These are phyloP conservation scores for Melierax canorus DNA, from an alignment of 2,113 vertebrate genomes.

Conservation along the genomic window DNA sequence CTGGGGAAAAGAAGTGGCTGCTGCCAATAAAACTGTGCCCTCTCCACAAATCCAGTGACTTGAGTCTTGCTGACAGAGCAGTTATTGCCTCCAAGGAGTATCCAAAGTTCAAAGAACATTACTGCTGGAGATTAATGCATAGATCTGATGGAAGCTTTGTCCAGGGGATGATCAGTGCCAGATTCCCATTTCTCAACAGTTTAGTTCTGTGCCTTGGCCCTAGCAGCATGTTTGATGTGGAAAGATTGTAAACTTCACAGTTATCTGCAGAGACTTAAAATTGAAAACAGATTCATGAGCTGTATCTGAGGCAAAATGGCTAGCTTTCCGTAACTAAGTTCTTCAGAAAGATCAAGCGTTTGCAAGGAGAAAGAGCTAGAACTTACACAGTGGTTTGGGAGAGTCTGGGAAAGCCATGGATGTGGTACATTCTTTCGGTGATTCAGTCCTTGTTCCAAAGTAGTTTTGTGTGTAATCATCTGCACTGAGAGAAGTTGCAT, in stretches of 20 bases:
- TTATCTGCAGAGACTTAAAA: constrained; percentile 26
- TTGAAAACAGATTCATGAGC: constrained; percentile 17
- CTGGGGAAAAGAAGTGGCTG: neutral
- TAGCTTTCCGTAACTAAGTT: neutral
- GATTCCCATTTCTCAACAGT: constrained; percentile 27
- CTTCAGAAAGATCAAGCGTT: neutral
- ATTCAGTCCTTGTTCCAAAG: neutral
- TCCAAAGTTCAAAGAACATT: constrained; percentile 27
- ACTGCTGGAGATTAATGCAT: constrained; percentile 31
- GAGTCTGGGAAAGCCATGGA: neutral
- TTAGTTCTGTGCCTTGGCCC: constrained; percentile 13
- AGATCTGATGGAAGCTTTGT: neutral
- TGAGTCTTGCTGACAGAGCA: constrained; percentile 40
- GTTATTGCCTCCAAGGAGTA: neutral
- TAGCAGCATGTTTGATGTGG: neutral
- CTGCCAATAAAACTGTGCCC: neutral
- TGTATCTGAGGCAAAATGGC: neutral
- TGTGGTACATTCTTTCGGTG: neutral
- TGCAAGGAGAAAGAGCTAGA: neutral
- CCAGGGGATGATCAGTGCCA: neutral
- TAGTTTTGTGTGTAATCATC: neutral
- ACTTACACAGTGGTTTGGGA: neutral
- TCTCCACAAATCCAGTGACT: neutral
- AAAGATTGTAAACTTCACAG: constrained; percentile 8
- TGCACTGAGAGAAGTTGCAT: neutral